These are phyloP conservation scores for Struthidea cinerea DNA, from an alignment of 2,113 vertebrate species.

Conservation along the genomic window DNA sequence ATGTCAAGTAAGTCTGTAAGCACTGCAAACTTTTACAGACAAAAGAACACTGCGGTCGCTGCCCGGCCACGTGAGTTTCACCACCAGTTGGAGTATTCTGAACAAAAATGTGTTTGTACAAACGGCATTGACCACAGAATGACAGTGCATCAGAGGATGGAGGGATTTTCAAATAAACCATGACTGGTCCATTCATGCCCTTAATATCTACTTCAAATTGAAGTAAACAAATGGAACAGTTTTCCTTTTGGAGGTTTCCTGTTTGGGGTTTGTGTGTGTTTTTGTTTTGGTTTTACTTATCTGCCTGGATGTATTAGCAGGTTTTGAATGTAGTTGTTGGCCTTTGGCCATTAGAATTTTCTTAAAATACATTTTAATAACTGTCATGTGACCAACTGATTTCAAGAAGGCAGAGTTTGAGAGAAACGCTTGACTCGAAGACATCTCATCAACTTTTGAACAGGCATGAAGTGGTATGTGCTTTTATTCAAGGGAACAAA, in stretches of 20 bases:
- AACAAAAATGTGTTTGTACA: not conserved
- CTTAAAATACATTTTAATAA: slow-evolving; percentile 66
- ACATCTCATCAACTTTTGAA: not conserved
- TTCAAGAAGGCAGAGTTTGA: slow-evolving; percentile 42
- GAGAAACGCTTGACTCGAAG: not conserved
- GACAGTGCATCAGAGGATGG: slow-evolving; percentile 65
- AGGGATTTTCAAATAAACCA: slow-evolving; percentile 66
- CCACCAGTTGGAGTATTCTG: slow-evolving; percentile 14
- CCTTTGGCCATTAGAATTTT: slow-evolving; percentile 66
- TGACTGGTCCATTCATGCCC: slow-evolving; percentile 72
- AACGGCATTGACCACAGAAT: slow-evolving; percentile 2
- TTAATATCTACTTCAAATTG: slow-evolving; percentile 82
- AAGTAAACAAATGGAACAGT: slow-evolving; percentile 78
- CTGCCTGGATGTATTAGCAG: slow-evolving; percentile 73
- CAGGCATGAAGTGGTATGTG: not conserved
- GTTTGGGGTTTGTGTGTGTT: slow-evolving; percentile 55
- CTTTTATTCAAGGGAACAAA: not conserved
- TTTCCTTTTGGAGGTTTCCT: slow-evolving; percentile 75
- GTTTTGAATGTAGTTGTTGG: slow-evolving; percentile 72
- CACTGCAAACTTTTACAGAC: slow-evolving; percentile 31
- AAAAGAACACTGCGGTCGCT: not conserved
- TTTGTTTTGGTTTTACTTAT: slow-evolving; percentile 60
- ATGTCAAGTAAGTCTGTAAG: not conserved
- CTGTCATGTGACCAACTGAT: slow-evolving; percentile 48
- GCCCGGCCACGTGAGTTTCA: slow-evolving; percentile 3